phyloP scores from a whole-genome alignment of 1,140 invertebrate genomes.

The Bombus turneri region DNA sequence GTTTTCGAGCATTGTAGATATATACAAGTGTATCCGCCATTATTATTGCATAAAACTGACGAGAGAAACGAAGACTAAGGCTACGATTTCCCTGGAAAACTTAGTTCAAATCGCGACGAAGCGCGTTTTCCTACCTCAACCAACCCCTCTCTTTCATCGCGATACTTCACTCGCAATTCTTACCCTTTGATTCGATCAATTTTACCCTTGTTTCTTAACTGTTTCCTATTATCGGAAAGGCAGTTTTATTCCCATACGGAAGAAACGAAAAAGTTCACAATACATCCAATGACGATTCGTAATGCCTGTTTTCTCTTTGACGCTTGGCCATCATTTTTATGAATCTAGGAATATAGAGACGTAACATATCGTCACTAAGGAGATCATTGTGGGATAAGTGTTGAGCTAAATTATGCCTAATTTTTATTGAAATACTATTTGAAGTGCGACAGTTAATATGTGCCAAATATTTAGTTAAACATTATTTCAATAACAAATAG shows the following conservation, averaged over 20 bases:
- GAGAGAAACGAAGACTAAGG: constrained; percentile 58
- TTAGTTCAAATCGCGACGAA: constrained; percentile 48
- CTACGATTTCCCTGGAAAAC: constrained; percentile 57
- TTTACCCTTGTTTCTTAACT: background rate
- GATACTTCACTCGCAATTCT: background rate
- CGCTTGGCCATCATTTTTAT: background rate
- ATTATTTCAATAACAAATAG: too few relatives aligned
- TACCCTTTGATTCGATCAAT: background rate
- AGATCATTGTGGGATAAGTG: too few relatives aligned
- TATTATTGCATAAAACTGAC: constrained; percentile 48
- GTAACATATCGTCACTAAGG: background rate
- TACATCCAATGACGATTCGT: background rate
- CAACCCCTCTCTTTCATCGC: background rate
- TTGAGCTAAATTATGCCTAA: too few relatives aligned
- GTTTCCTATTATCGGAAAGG: background rate
- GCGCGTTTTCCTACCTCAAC: background rate
- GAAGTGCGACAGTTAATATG: too few relatives aligned
- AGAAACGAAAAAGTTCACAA: constrained; percentile 6
- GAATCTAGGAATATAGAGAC: background rate
- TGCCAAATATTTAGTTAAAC: too few relatives aligned
- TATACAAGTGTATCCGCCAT: constrained; percentile 37
- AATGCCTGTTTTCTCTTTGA: too few relatives aligned
- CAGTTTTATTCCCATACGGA: background rate
- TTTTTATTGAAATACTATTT: too few relatives aligned
- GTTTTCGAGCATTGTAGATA: background rate